Evolutionary conservation across 2,113 vertebrate species (phyloP).

Genomic region (Percopsis transmontana): DNA sequence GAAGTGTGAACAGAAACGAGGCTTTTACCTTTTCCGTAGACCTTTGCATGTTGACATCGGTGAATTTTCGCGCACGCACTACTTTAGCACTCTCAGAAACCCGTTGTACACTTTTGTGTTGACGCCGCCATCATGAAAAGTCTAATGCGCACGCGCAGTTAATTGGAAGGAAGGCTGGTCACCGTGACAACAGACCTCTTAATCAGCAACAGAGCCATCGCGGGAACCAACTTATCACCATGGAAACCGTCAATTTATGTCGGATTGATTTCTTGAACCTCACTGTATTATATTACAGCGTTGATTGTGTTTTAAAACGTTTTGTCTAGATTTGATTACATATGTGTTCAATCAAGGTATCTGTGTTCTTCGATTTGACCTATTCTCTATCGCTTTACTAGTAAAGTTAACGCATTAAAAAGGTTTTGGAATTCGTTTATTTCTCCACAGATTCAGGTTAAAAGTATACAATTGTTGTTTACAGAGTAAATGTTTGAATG

Average conservation of each 20-base stretch:
- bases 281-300: too few species aligned
- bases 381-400: too few species aligned
- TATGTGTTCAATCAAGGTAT: constrained; percentile 15
- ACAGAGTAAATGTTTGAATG: too few species aligned
- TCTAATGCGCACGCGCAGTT: constrained; percentile 60
- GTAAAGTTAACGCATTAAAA: too few species aligned
- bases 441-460: too few species aligned
- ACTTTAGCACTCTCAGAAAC: background rate
- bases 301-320: background rate
- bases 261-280: constrained; percentile 9
- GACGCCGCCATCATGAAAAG: constrained; percentile 63
- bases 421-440: too few species aligned
- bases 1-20: background rate
- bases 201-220: constrained; percentile 47
- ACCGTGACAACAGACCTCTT: constrained; percentile 64
- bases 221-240: constrained; percentile 35
- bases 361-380: constrained; percentile 18
- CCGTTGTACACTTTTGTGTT: constrained; percentile 27
- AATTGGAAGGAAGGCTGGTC: constrained; percentile 60
- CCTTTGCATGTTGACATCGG: constrained; percentile 60
- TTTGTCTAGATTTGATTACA: background rate
- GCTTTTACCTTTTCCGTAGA: constrained; percentile 64
- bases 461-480: too few species aligned
- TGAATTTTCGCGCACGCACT: background rate
- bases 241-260: constrained; percentile 7